Base-by-base conservation (phyloP, 1,140 invertebrate species). In the Drosophila pectinifera region DNA sequence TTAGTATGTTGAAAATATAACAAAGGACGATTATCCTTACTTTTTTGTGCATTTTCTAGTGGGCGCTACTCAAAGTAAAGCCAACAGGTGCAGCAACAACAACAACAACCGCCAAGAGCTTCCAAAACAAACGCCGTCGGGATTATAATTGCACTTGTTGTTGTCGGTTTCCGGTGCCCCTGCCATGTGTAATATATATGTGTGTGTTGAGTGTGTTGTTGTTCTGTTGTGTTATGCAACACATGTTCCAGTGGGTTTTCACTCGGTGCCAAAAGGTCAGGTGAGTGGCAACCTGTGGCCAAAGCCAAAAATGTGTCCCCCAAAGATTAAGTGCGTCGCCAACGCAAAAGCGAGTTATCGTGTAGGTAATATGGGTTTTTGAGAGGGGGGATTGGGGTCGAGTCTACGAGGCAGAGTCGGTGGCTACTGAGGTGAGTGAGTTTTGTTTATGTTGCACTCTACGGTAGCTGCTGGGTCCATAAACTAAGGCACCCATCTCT, bases 391-490 rank as follows among this genome's bases (percentile, higher is more conserved):
- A 61, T 34, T 16, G 14, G 3, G 5, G 16, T 13, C 11, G 41
- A 65, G 39, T 43, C 18, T 49, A 49, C 16, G 26, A 18, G 48
- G 26, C 48, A 14, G 26, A 20, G 28, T 39, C 34, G 42, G 43
- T 34, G 42, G 53, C 26, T 51, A 28, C 24, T 49, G 49, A 48
- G 18, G 57, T 36, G 34, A 45, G 24, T 63, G 67, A 55, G 70
- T 68, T 79, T 86, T 79, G 83, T 88, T 86, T 86, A 88, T 88
- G 83, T 76, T 86, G 83, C 83, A 86, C 83, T 86, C 75, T 82
- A 62, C 53, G 59, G 31, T 65, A 36, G 65, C 43, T 36, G 61
- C 16, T 58, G 54, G 76, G 58, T 76, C 61, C 56, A 88, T 88
- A 83, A 86, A 86, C 83, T 83, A 45, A 61, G n/a, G 63, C 26